Evolutionary conservation across 37 sponge, comb jelly and placozoan species (phyloP).

Genomic region (Chondrosia reniformis): DNA sequence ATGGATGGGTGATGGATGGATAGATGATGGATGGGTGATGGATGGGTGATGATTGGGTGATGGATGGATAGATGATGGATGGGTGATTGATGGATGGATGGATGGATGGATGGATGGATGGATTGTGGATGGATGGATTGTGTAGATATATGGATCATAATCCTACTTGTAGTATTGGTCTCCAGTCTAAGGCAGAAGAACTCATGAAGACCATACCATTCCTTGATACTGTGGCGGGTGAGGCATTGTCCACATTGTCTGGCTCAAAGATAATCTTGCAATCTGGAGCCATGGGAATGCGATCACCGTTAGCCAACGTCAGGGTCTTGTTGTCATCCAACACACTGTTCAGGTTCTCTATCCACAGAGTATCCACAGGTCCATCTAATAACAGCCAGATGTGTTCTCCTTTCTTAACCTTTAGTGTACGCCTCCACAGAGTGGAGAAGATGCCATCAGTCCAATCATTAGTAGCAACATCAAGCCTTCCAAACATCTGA

Average conservation of each 20-base stretch:
- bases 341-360: constrained; percentile 98
- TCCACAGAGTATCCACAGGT: constrained; percentile 98
- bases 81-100: not conserved
- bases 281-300: constrained; percentile 95
- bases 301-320: constrained; percentile 97
- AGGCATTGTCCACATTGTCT: constrained; percentile 99
- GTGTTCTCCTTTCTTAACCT: constrained; percentile 96
- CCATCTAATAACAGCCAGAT: constrained; percentile 98
- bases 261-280: constrained; percentile 98
- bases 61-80: not conserved
- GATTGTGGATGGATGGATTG: not conserved
- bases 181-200: constrained; percentile 93
- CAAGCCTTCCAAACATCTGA: constrained; percentile 98
- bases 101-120: not conserved
- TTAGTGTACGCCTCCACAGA: constrained; percentile 93
- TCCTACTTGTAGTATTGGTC: constrained; percentile 68
- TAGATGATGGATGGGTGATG: not conserved
- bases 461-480: constrained; percentile 99
- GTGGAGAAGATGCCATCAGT: constrained; percentile 99
- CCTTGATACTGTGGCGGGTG: constrained; percentile 98
- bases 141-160: not conserved
- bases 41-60: not conserved
- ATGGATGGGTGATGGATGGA: not conserved
- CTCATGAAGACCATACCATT: constrained; percentile 99
- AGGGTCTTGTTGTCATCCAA: constrained; percentile 99